Evolutionary conservation across 2,888 invertebrate species (phyloP), one percentile per base, ranked within the genome.

Genomic region (Torymus texanus): DNA sequence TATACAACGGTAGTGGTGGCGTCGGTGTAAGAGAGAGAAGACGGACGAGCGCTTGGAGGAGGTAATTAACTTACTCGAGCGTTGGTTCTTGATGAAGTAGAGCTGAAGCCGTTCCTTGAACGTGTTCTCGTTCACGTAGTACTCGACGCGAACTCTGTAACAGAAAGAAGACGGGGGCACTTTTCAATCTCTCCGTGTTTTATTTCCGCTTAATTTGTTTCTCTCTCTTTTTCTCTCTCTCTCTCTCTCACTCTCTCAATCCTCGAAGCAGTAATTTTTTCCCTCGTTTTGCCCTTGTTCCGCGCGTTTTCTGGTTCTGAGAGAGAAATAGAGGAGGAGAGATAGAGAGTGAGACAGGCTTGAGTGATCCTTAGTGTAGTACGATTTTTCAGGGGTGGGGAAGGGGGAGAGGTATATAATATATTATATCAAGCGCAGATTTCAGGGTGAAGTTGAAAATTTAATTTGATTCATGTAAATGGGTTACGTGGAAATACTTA

Each of bases 51-150:
- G 78, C 77, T 78, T 67, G 72, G 72, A 76, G 72, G 81, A 76
- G 72, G 81, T 83, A 83, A 85, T 85, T 78, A 92, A 96, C 98
- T 97, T 92, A 98, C 98, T 99, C 91, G 98, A 98, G 93, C 97
- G 95, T 93, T 98, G 98, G 92, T 99, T 99, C 92, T 99, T 98
- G 92, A 99, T 97, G 93, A 99, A 99, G 93, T 98, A 99, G 87
- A 98, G 94, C 93, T 99, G 98, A 91, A 99, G 95, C 92, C 98
- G 94, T 93, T 98, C 98, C 93, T 98, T 98, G 92, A 98, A 96
- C 89, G 98, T 98, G 91, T 98, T 98, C 92, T 99, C 98, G 93
- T 98, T 98, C 90, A 98, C 98, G 92, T 98, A 99, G 92, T 98
- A 99, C 92, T 99, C 98, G 91, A 99, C 98, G 87, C 98, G 97